phyloP scores from a whole-genome alignment of 2,888 invertebrate species.

The Invenusta paracnida region DNA sequence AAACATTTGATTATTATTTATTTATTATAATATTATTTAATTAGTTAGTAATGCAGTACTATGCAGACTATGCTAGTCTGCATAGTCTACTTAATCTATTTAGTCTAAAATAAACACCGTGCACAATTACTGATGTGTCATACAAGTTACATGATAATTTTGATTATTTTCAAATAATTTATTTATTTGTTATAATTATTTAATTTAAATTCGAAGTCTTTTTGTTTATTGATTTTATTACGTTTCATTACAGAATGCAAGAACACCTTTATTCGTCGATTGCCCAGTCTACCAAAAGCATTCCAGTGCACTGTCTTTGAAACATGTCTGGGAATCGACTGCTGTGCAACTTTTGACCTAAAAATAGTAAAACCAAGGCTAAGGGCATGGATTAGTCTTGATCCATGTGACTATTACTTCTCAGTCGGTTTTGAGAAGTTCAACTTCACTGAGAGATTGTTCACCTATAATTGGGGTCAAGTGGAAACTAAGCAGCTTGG shows the following conservation, averaged over 20 bases:
- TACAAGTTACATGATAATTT: too few species aligned
- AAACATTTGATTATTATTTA: too few species aligned
- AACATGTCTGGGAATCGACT: constrained; percentile 46
- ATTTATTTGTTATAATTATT: too few species aligned
- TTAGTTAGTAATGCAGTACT: too few species aligned
- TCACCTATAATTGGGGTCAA: constrained; percentile 46
- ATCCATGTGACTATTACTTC: constrained; percentile 47
- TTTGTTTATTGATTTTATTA: too few species aligned
- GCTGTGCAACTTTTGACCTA: constrained; percentile 45
- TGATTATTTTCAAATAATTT: too few species aligned
- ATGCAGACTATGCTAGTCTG: too few species aligned
- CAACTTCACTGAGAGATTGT: constrained; percentile 41
- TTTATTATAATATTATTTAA: too few species aligned
- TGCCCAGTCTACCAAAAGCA: constrained; percentile 46
- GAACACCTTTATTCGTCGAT: constrained; percentile 45
- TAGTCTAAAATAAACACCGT: too few species aligned
- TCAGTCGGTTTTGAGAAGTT: constrained; percentile 45
- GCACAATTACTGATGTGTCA: too few species aligned
- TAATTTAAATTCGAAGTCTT: too few species aligned
- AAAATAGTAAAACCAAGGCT: constrained; percentile 35
- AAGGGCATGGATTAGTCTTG: constrained; percentile 47
- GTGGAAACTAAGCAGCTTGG: constrained; percentile 20
- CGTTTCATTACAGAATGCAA: constrained; percentile 48
- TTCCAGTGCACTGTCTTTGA: constrained; percentile 46
- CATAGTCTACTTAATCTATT: too few species aligned